Base-by-base conservation (phyloP, 2,797 vertebrate genomes). In the Graptemys geographica region DNA sequence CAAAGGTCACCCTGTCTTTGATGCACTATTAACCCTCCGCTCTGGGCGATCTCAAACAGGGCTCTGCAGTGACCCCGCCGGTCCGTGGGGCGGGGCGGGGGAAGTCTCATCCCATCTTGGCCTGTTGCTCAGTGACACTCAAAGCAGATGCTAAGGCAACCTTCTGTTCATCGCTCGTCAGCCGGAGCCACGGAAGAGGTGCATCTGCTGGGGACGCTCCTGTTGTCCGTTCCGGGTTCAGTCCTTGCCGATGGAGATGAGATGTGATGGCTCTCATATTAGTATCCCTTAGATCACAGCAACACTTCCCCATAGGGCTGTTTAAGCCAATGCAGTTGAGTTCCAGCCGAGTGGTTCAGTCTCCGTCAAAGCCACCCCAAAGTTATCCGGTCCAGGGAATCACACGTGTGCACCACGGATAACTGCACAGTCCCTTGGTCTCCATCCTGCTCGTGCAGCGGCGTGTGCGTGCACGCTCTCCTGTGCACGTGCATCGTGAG, bases 21-120 rank as follows among this genome's bases (percentile, higher is more conserved):
- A 47, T 69, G 41, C 74, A 49, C 65, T 90, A 72, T 96, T 95
- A 96, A 91, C 47, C 83, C 65, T n/a, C n/a, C 5, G n/a, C 65
- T 72, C 19, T 41, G 65, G n/a, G n/a, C 23, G n/a, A 37, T 21
- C 62, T 72, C 65, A 21, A 23, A 37, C 69, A 16, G 53, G 12
- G 59, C 88, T 82, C 87, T 28, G 74, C 33, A 4, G 10, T 10
- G 18, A 52, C 49, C 31, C 25, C 49, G 31, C 78, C 2, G 19
- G 31, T 52, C 78, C 12, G 78, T 18, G 47, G 4, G 3, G 27
- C 0, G 15, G 41, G 19, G 10, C 44, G 4, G 21, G 69, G 57
- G 15, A 62, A 6, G 59, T 19, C 62, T 65, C 62, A 65, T n/a
- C 62, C n/a, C n/a, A 11, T 19, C 18, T 21, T 37, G 65, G n/a